These are phyloP conservation scores for Oscheius sp. DNA, from an alignment of 2,888 invertebrate genomes.

Conservation along the genomic window DNA sequence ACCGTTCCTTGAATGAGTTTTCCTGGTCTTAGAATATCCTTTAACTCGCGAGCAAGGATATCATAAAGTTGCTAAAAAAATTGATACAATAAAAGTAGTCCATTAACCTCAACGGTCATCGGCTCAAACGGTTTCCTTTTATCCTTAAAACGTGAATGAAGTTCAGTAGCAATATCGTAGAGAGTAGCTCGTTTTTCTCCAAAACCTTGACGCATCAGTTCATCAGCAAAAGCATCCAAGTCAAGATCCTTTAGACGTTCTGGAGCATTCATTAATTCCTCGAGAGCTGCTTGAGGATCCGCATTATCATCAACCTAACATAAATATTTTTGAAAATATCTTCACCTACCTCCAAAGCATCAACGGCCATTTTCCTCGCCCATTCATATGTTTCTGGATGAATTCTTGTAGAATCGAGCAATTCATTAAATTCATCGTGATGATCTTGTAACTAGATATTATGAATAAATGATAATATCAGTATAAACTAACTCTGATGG, in stretches of 20 bases:
- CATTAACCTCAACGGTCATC: background rate
- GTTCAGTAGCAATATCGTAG: conserved; percentile 94
- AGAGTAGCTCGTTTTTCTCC: conserved; percentile 82
- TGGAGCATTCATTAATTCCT: conserved; percentile 94
- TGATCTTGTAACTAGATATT: conserved; percentile 74
- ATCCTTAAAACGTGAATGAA: conserved; percentile 80
- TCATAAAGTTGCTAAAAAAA: background rate
- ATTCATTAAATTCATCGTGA: conserved; percentile 74
- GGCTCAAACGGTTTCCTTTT: conserved; percentile 51
- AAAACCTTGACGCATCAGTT: conserved; percentile 86
- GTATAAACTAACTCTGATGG: conserved; percentile 78
- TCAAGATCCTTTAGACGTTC: conserved; percentile 82
- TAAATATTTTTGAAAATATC: too few species aligned
- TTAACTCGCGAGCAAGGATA: background rate
- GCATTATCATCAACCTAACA: conserved; percentile 59
- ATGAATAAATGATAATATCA: background rate
- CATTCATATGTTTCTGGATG: conserved; percentile 99
- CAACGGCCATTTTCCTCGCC: conserved; percentile 99
- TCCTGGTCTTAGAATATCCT: conserved; percentile 1
- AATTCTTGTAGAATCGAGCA: conserved; percentile 91
- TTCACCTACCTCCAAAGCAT: conserved; percentile 90
- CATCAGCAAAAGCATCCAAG: conserved; percentile 96
- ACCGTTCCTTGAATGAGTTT: conserved; percentile 40
- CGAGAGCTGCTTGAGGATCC: conserved; percentile 89
- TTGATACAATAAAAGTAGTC: background rate